These are phyloP conservation scores for Sphaeramia orbicularis DNA, from an alignment of 2,797 vertebrate genomes.

Conservation along the genomic window DNA sequence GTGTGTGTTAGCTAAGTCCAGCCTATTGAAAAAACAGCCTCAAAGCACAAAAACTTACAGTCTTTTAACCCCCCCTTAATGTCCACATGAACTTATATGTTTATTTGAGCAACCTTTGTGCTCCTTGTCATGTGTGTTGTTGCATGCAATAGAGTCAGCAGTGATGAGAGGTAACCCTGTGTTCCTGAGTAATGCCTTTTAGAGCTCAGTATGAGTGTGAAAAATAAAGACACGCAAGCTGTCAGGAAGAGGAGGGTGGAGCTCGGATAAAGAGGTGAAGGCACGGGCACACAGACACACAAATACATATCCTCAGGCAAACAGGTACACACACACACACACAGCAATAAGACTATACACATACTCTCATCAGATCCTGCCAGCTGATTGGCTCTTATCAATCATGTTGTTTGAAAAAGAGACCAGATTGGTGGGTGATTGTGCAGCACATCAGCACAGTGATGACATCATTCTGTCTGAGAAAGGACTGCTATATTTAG, in stretches of 20 bases:
- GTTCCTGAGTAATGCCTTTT: constrained; percentile 47
- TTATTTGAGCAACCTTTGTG: constrained; percentile 40
- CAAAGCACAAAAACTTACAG: constrained; percentile 21
- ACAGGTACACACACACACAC: constrained; percentile 18
- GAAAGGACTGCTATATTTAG: constrained; percentile 81
- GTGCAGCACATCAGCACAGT: constrained; percentile 69
- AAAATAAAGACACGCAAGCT: constrained; percentile 72
- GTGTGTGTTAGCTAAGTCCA: constrained; percentile 19
- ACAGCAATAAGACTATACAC: constrained; percentile 25
- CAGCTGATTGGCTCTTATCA: constrained; percentile 61
- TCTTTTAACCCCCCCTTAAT: constrained; percentile 19
- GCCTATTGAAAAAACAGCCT: constrained; percentile 38
- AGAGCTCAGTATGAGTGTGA: constrained; percentile 62
- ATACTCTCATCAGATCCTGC: constrained; percentile 29
- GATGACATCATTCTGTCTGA: constrained; percentile 82
- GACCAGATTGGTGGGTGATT: constrained; percentile 64
- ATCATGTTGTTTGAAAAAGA: constrained; percentile 39
- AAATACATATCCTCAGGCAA: constrained; percentile 35
- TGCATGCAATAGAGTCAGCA: constrained; percentile 38
- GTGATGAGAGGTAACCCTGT: constrained; percentile 59
- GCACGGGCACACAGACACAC: constrained; percentile 32
- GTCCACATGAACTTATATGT: constrained; percentile 31
- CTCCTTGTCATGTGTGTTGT: constrained; percentile 35
- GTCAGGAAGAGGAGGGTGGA: constrained; percentile 64
- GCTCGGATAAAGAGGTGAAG: constrained; percentile 53